A percentile compares a stretch with the other conserved stretches of the same genome.
These are phyloP conservation scores for Salvator merianae DNA, from an alignment of 2,113 vertebrate species.

Conservation along the genomic window DNA sequence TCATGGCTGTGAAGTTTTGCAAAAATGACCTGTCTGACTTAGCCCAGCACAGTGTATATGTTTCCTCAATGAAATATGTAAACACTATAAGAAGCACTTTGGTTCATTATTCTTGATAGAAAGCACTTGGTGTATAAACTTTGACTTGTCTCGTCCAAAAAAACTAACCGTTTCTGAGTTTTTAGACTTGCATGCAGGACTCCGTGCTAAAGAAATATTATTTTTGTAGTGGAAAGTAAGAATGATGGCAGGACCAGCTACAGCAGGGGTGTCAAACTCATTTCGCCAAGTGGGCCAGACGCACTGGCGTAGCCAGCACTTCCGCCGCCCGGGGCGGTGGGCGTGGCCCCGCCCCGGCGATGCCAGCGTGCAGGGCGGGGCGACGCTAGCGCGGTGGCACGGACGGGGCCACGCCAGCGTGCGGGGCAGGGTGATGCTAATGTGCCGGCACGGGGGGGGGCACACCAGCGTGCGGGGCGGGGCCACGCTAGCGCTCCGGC, in stretches of 20 bases:
- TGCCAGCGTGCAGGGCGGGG: no score
- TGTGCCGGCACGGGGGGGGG: no score
- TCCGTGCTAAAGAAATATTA: neutral
- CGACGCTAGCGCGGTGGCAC: no score
- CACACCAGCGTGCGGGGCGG: no score
- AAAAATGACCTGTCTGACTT: constrained; percentile 48
- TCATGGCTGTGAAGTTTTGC: neutral
- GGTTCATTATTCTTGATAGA: constrained; percentile 47
- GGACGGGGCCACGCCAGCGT: no score
- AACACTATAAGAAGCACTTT: constrained; percentile 55
- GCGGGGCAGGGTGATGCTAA: no score
- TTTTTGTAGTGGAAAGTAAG: neutral
- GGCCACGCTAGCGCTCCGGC: no score
- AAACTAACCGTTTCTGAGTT: constrained; percentile 47
- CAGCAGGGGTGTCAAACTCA: no score
- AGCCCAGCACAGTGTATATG: constrained; percentile 48
- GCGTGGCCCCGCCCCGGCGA: no score
- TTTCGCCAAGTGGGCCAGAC: no score
- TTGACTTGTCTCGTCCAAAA: constrained; percentile 12
- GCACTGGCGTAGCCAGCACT: no score
- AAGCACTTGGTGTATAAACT: neutral
- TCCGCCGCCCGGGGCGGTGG: no score
- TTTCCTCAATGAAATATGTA: constrained; percentile 55
- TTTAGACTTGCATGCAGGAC: neutral
- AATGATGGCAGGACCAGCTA: neutral